Evolutionary conservation across 92 coral and sea anemone genomes (phyloP), one percentile per base, ranked within the genome.

Genomic region (Porites lobata): DNA sequence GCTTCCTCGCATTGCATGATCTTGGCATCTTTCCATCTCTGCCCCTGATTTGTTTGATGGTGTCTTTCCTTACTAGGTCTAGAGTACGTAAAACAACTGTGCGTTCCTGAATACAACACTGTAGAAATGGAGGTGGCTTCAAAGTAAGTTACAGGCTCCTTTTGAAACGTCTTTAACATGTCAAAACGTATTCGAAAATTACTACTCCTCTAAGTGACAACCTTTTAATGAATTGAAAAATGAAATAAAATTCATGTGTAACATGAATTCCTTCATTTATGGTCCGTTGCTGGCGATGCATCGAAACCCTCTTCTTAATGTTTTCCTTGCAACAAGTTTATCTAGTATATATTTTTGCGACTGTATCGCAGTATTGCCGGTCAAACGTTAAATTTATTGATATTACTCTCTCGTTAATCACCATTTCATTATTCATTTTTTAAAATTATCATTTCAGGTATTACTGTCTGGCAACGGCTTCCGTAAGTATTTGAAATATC

Each of bases 101-200:
- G 99, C 62, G 87, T 94, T 38, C 94, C 98, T 7, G 98, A 98
- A 75, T 98, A 90, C 87, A 98, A 89, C 87, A 95, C 99, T 1
- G 99, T 98, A 52, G 98, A 98, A 90, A 98, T 98, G 99, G 99
- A 96, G 58, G 96, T 92, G 20, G 94, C 98, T n/a, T 92, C 98
- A 65, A 98, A 98, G 99, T 98, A 91, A 89, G 99, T 88, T 21
- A 2, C 3, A 22, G 29, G 58, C 17, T 21, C 72, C 1, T 17
- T 29, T 15, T 65, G 13, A 56, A 56, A 56, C 15, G 3, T 1
- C 15, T 56, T 14, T 56, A 38, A 38, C 47, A 38, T 4, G 47
- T 38, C 47, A 38, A 38, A 7, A 38, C 47, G 47, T 38, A 38
- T 3, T 38, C 47, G 47, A 38, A 38, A 38, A 38, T 3, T 38